These are phyloP conservation scores for Pseudanteris insignis DNA, from an alignment of 2,888 invertebrate genomes.

Conservation along the genomic window DNA sequence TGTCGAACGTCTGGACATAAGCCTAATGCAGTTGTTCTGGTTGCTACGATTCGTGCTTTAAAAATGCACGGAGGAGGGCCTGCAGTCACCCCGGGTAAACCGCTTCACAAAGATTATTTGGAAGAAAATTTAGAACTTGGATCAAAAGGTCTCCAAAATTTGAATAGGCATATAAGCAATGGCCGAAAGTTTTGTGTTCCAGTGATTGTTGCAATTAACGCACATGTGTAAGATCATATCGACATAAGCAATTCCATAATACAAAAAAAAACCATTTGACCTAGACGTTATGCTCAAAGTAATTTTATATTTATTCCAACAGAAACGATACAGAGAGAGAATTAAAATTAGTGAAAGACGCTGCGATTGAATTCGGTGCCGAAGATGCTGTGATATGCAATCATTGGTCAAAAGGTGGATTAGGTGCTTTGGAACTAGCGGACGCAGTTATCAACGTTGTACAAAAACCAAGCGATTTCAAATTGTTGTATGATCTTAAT, in stretches of 20 bases:
- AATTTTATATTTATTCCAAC: not conserved
- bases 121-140: conserved; percentile 89
- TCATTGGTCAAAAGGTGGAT: conserved; percentile 89
- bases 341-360: not conserved
- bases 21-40: conserved; percentile 91
- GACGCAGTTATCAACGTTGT: conserved; percentile 86
- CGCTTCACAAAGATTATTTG: conserved; percentile 83
- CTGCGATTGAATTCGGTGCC: no score
- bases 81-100: conserved; percentile 83
- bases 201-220: conserved; percentile 93
- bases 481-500: conserved; percentile 76
- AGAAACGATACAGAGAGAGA: not conserved
- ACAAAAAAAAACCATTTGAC: no score
- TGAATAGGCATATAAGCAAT: conserved; percentile 93
- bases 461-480: conserved; percentile 69
- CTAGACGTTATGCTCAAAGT: no score
- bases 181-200: conserved; percentile 89
- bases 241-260: no score
- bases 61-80: conserved; percentile 99
- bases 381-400: no score
- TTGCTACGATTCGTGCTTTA: conserved; percentile 91
- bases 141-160: conserved; percentile 86
- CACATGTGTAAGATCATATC: conserved; percentile 80
- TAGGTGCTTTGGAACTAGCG: conserved; percentile 86
- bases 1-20: conserved; percentile 86